These are phyloP conservation scores for Rugalucina vietnamica DNA, from an alignment of 2,888 invertebrate genomes.

Conservation along the genomic window DNA sequence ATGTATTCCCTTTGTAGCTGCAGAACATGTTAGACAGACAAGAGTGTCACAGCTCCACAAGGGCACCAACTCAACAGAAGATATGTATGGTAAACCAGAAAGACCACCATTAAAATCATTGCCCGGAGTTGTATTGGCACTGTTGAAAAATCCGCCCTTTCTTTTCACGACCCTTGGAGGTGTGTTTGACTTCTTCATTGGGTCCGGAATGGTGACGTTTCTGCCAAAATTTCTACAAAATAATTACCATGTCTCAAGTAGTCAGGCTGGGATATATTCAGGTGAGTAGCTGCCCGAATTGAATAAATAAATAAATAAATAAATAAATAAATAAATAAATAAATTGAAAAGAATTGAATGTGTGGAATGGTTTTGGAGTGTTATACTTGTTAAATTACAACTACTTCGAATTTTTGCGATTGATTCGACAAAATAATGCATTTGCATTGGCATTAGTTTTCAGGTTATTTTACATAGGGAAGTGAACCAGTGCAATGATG, in stretches of 20 bases:
- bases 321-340: too few species aligned
- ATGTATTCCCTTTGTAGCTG: too few species aligned
- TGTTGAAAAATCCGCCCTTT: slow-evolving; percentile 83
- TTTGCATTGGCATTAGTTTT: not conserved
- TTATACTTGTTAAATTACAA: not conserved
- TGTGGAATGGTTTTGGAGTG: too few species aligned
- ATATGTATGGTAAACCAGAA: slow-evolving; percentile 23
- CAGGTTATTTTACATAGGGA: not conserved
- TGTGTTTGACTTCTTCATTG: slow-evolving; percentile 84
- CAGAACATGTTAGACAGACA: slow-evolving; percentile 61
- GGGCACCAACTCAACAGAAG: slow-evolving; percentile 18
- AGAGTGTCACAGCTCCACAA: slow-evolving; percentile 72
- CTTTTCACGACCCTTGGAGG: slow-evolving; percentile 88
- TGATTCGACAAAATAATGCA: not conserved
- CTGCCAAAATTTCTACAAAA: slow-evolving; percentile 91
- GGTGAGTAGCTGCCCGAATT: slow-evolving; percentile 84
- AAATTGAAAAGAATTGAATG: too few species aligned
- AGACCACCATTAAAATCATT: slow-evolving; percentile 44
- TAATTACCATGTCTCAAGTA: slow-evolving; percentile 89
- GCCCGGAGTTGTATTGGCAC: slow-evolving; percentile 49
- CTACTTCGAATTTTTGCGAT: not conserved
- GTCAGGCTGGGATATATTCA: slow-evolving; percentile 88
- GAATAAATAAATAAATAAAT: not conserved
- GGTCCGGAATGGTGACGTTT: slow-evolving; percentile 88
- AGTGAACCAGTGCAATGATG: too few species aligned